Evolutionary conservation across 2,113 vertebrate genomes (phyloP), one percentile per base, ranked within the genome.

Genomic region (Cyanoramphus novaezelandiae): DNA sequence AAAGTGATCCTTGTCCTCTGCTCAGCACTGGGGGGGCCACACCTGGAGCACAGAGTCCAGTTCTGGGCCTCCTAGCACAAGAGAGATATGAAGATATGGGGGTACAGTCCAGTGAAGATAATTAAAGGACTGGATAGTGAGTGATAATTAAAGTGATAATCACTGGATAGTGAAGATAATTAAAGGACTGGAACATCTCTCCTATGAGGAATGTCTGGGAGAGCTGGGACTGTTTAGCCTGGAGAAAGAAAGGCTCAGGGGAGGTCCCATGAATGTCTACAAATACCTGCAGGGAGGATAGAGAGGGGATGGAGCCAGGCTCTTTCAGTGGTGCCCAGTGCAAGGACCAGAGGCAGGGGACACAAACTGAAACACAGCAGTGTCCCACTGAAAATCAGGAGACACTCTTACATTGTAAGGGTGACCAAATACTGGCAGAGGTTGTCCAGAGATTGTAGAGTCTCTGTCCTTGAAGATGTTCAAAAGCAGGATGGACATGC

Each of bases 341-440:
- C 14, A 43, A 44, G 27, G 24, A 59, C 24, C 41, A 88, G 31
- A 50, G 62, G 28, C 62, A 62, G 5, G 4, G 24, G 37, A 39
- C 70, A 69, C 17, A 28, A 39, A 6, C 7, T 14, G 49, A 41
- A 64, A 53, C 28, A 50, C 7, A n/a, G 44, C 18, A 68, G 33
- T 19, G 16, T 28, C 15, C 37, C 37, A 18, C 6, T n/a, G 5
- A 72, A 20, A 33, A 72, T 11, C 68, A 75, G 20, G 25, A 62
- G 68, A 16, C 25, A 33, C 20, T 23, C 43, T 12, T 39, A 19
- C 4, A 9, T 44, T 35, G 27, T 5, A 31, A 16, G 23, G 5
- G 1, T 63, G 37, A 27, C 37, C 0, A 0, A 68, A 39, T 24
- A 18, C 27, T 4, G 37, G 60, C 47, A n/a, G 23, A 64, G 17